phyloP scores from a whole-genome alignment of 2,888 invertebrate species.

The Mantis religiosa region DNA sequence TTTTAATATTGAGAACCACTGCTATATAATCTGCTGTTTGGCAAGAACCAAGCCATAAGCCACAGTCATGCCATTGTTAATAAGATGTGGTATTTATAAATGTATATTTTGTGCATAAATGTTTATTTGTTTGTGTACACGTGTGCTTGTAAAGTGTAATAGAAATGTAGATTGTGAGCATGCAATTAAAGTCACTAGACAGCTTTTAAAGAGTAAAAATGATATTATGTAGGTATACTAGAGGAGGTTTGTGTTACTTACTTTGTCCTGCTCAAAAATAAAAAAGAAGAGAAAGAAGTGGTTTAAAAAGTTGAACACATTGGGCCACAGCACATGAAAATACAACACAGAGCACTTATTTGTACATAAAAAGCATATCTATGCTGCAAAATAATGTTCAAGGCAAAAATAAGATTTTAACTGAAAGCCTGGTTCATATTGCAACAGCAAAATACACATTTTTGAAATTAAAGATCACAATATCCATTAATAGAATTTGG shows the following conservation, averaged over 20 bases:
- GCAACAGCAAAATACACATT: background rate
- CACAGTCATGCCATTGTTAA: background rate
- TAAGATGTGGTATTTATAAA: background rate
- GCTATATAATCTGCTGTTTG: background rate
- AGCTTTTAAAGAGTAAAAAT: background rate
- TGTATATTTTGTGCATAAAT: background rate
- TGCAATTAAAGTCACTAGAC: background rate
- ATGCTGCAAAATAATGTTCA: background rate
- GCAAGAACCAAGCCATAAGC: background rate
- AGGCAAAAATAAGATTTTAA: background rate
- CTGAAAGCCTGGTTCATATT: background rate
- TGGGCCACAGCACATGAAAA: conserved; percentile 19
- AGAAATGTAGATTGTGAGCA: background rate
- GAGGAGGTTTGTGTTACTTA: conserved; percentile 31
- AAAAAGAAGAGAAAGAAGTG: conserved; percentile 34
- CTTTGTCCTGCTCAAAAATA: conserved; percentile 36
- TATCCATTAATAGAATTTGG: background rate
- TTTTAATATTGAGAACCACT: background rate
- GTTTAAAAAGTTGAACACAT: conserved; percentile 30
- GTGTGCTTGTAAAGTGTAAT: background rate
- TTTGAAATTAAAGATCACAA: background rate
- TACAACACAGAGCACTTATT: conserved; percentile 4
- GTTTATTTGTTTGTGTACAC: background rate
- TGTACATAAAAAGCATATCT: background rate
- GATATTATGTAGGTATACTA: background rate